Percentiles rank a stretch among this genome's conserved stretches.
Evolutionary conservation across 2,888 invertebrate genomes (phyloP).

Genomic region (Heliconius hortense): DNA sequence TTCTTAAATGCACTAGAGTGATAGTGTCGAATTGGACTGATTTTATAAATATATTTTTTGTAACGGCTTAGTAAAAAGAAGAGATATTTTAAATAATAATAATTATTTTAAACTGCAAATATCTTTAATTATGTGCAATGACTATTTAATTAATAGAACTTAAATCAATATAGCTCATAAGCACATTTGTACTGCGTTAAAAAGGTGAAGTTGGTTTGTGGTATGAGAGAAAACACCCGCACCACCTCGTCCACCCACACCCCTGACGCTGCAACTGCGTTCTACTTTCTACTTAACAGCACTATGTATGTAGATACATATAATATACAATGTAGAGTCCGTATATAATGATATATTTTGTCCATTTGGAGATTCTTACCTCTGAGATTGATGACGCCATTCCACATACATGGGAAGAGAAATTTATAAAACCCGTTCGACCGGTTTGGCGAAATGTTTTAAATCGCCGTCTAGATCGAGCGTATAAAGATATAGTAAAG

Average conservation of each 20-base stretch:
- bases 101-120: neutral
- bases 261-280: slow-evolving; percentile 35
- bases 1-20: neutral
- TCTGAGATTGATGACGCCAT: neutral
- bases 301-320: neutral
- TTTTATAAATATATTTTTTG: neutral
- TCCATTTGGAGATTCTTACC: neutral
- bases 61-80: neutral
- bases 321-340: slow-evolving; percentile 1
- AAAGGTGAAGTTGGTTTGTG: neutral
- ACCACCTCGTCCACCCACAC: slow-evolving; percentile 20
- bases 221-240: slow-evolving; percentile 22
- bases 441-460: slow-evolving; percentile 13
- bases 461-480: neutral
- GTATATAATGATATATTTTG: slow-evolving; percentile 3
- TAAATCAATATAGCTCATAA: neutral
- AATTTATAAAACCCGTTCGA: slow-evolving; percentile 17
- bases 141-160: neutral
- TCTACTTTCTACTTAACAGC: slow-evolving; percentile 23
- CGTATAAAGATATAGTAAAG: neutral
- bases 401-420: slow-evolving; percentile 8
- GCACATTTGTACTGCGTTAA: slow-evolving; percentile 5
- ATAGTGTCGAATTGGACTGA: neutral
- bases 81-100: neutral
- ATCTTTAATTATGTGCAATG: neutral